Base-by-base conservation (phyloP, 2,113 vertebrate species). In the Rhabdomys dilectus region DNA sequence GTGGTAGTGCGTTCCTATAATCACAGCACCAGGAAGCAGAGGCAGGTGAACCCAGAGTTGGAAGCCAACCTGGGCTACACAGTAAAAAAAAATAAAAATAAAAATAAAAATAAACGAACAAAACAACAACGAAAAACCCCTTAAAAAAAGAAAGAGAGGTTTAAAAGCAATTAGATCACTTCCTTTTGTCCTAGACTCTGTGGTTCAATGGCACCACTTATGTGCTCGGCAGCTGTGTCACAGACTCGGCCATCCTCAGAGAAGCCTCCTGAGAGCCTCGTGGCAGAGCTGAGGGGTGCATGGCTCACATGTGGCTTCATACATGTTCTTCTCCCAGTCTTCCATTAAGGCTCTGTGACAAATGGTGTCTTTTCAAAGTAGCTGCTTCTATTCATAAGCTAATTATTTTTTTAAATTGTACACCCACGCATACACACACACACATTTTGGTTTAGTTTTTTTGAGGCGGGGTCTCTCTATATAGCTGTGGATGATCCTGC, bases 141-240 rank as follows among this genome's bases (percentile, higher is more conserved):
- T 58, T 10, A 39, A n/a, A n/a, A 81, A 82, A 13, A 53, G 6
- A 48, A 48, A 53, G 16, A 34, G 16, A 17, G 7, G 31, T 36
- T 39, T 58, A 90, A 90, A 93, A 78, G 45, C 8, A 97, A 87
- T 42, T 53, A 70, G 91, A 76, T 92, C 22, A 78, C 60, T 89
- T 92, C 76, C 53, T 45, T n/a, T 16, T 72, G 66, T 62, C 21
- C 64, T 96, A 66, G 82, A 58, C 42, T 86, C 60, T 73, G 16
- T 78, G 60, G 62, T 51, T 15, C 39, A 66, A 73, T 1, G 58
- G n/a, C 48, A 66, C 31, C 36, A 39, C 81, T 7, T 11, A 19
- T 72, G 36, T 77, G 39, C 62, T 86, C 62, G 60, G 58, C 3
- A 1, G 21, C 70, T 89, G 7, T 91, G 85, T 16, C 53, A 39